These are phyloP conservation scores for Mandrillus leucophaeus DNA, from an alignment of 2,113 vertebrate genomes.

Conservation along the genomic window DNA sequence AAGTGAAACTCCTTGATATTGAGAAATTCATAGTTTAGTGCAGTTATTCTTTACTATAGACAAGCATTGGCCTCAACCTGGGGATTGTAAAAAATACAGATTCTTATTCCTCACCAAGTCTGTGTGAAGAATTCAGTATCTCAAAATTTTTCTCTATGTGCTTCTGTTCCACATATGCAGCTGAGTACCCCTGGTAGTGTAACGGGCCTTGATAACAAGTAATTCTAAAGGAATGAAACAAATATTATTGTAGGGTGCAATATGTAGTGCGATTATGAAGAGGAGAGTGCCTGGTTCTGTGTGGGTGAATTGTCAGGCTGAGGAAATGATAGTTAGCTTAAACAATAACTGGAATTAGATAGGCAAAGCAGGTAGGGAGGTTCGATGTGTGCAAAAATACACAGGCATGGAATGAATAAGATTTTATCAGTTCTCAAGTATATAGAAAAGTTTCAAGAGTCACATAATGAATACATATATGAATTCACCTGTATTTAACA, in stretches of 20 bases:
- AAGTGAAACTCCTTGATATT: neutral
- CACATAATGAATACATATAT: neutral
- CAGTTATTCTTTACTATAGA: neutral
- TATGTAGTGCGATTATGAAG: rapidly evolving
- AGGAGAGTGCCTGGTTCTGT: neutral
- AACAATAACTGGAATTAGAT: neutral
- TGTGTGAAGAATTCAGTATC: neutral
- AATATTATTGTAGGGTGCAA: neutral
- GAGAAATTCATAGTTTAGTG: neutral
- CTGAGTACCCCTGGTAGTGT: neutral
- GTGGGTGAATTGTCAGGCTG: neutral
- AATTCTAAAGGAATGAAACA: neutral
- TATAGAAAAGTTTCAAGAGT: neutral
- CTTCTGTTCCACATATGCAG: neutral
- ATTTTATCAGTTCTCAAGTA: neutral
- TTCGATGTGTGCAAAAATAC: neutral
- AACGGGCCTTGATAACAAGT: neutral
- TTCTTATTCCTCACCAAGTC: neutral
- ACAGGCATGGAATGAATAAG: neutral
- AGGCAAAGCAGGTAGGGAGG: neutral
- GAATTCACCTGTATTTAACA: neutral
- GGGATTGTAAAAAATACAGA: neutral
- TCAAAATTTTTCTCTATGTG: neutral
- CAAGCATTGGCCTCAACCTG: neutral
- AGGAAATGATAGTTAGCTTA: neutral